Percentiles rank a stretch among this genome's conserved stretches.
Conservation (phyloP, 2,113 vertebrate genomes). For the Thinocorus orbignyianus region DNA sequence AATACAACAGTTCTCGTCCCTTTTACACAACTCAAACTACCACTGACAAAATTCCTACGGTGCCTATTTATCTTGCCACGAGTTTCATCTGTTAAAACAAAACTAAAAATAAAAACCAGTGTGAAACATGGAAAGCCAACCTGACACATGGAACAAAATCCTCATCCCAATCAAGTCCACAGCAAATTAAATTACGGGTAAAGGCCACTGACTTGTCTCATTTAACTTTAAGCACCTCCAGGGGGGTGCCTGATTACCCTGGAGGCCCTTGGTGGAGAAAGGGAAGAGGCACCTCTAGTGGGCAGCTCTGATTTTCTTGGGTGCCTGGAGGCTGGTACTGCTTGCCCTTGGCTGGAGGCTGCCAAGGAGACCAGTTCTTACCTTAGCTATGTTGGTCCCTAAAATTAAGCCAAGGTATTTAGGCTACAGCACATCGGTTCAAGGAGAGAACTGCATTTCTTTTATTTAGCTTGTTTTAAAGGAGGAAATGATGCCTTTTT, state of each 20-base stretch:
- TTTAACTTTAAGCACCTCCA: neutral
- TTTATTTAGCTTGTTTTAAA: neutral
- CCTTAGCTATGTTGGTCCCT: neutral
- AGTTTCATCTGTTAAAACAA: neutral
- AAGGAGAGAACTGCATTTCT: neutral
- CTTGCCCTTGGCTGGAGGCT: neutral
- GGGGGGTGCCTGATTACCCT: neutral
- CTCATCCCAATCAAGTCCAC: neutral
- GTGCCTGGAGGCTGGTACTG: neutral
- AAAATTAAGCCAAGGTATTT: neutral
- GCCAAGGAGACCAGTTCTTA: neutral
- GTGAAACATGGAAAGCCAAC: neutral
- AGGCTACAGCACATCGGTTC: neutral
- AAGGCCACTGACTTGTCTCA: neutral
- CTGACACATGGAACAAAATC: neutral
- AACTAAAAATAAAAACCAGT: neutral
- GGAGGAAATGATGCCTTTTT: accelerated
- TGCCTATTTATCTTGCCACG: neutral
- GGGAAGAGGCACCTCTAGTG: neutral
- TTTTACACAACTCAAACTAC: neutral
- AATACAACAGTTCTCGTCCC: neutral
- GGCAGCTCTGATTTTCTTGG: neutral
- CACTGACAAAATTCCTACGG: neutral
- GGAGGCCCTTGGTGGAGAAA: neutral
- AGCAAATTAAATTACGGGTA: neutral